Base-by-base conservation (phyloP, 2,797 vertebrate species). In the Otus scops region DNA sequence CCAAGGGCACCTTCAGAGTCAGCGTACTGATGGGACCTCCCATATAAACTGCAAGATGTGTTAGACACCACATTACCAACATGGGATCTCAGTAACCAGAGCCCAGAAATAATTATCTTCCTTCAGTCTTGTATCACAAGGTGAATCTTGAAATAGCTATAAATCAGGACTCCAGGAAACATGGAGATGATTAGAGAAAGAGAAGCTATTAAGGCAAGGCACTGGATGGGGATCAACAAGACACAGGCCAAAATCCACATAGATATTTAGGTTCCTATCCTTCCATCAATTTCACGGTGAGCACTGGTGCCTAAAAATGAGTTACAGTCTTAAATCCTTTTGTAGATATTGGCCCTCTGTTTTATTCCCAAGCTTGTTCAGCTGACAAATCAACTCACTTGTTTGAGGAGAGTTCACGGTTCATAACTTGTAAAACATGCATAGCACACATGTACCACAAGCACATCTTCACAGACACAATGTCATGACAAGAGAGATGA, bases 1-100 rank as follows among this genome's bases (percentile, higher is more conserved):
- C 41, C 80, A 92, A 93, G 68, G 79, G 71, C 78, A 97, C 56
- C 88, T 90, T 93, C 78, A 95, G 94, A 94, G 73, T 24, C 71
- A 94, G 64, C 3, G 14, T 41, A 30, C 48, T 22, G 71, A 65
- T 21, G 24, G 24, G 36, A 74, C 54, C 38, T 60, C 56, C n/a
- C n/a, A 30, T 64, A 71, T 15, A 75, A 63, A 53, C 14, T 9
- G 7, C 3, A 5, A 51, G 32, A 5, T 38, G 8, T 60, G n/a
- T 47, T 76, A 96, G 36, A 7, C 34, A 26, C 10, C 48, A 50
- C 4, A 56, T 67, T 84, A n/a, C 50, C 70, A 87, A 39, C 30
- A 13, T 4, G 4, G 11, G 32, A 47, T 47, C 54, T 88, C 54
- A 84, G 53, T 26, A 85, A 85, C n/a, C 43, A 74, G 28, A 50